Evolutionary conservation across 2,888 invertebrate species (phyloP).

Genomic region (Amphipyra berbera): DNA sequence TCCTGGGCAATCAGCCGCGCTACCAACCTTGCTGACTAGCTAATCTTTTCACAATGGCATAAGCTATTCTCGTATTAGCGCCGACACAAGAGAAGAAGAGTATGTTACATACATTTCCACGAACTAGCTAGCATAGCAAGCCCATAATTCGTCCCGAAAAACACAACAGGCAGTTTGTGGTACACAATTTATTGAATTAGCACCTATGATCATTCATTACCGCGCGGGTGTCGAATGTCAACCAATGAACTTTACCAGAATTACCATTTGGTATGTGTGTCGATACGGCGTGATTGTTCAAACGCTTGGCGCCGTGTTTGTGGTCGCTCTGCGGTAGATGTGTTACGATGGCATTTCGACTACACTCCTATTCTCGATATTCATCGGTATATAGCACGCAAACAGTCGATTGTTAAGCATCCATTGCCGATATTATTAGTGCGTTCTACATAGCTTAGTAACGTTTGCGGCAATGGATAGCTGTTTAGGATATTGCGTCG

Average conservation of each 20-base stretch:
- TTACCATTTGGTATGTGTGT: slow-evolving; percentile 67
- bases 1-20: no score
- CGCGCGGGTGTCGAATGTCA: slow-evolving; percentile 51
- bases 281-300: slow-evolving; percentile 77
- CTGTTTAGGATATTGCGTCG: slow-evolving; percentile 26
- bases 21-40: no score
- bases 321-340: slow-evolving; percentile 76
- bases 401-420: slow-evolving; percentile 56
- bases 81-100: no score
- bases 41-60: no score
- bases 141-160: slow-evolving; percentile 23
- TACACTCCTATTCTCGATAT: slow-evolving; percentile 58
- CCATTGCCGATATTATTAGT: slow-evolving; percentile 38
- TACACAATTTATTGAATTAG: slow-evolving; percentile 38
- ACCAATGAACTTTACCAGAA: slow-evolving; percentile 64
- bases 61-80: no score
- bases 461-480: slow-evolving; percentile 43
- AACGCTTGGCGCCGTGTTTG: slow-evolving; percentile 77
- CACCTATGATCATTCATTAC: slow-evolving; percentile 42
- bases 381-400: slow-evolving; percentile 54
- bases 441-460: slow-evolving; percentile 9
- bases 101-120: background rate
- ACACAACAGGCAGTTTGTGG: slow-evolving; percentile 18
- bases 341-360: slow-evolving; percentile 77
- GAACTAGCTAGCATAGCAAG: no score